Base-by-base conservation (phyloP, 2,888 invertebrate genomes). In the Osedax frankpressi region DNA sequence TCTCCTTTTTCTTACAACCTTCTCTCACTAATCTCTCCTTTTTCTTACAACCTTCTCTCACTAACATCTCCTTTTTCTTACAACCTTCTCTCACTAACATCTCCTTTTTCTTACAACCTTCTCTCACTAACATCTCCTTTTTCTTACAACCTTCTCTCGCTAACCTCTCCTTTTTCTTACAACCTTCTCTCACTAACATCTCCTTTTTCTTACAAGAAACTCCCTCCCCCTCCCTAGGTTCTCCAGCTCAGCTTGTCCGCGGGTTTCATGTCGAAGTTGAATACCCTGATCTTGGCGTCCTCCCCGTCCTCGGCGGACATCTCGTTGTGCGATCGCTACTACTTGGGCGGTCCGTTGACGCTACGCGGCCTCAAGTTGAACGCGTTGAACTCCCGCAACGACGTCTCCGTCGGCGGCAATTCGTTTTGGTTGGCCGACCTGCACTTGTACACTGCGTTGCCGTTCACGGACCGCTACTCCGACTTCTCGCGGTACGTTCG, bases 391-490 rank as follows among this genome's bases (percentile, higher is more conserved):
- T 90, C 91, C 76, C 85, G 88, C 30, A 92, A 93, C 77, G 90
- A 90, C 73, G 89, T 81, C 80, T 82, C 84, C 3, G 80, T 86
- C 24, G 87, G 87, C 28, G 86, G 85, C 29, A 84, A 90, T 87
- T 87, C 90, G 63, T 94, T 91, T 85, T 94, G 94, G 92, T 89
- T 92, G 19, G 87, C 89, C 1, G 95, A 91, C 0, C 82, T 92
- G 14, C 96, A 97, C 86, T 81, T 94, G 29, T 96, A 91, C 87
- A 89, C 91, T 0, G 95, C 95, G 11, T 87, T 98, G 75, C 95
- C 95, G 19, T 94, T 94, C 85, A 88, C 89, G 77, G 90, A 90
- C 1, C 89, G 91, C 14, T 88, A 88, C 79, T 90, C 90, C 65
- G 90, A 91, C 3, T 88, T 94, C 77, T 91, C 91, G 0, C 90